phyloP scores from a whole-genome alignment of 2,888 invertebrate species.

The Pammene aurita region DNA sequence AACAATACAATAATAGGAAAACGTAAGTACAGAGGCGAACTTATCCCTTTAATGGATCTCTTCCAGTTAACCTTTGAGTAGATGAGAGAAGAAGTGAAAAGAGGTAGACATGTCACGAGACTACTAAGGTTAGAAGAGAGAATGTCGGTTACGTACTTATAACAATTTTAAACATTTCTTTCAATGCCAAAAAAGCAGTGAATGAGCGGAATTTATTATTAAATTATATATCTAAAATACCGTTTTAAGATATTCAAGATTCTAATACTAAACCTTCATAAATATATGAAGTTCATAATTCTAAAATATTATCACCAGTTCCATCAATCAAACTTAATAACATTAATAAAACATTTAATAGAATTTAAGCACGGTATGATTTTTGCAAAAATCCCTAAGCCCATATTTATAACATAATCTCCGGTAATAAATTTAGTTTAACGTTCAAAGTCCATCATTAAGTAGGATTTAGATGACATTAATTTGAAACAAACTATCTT shows the following conservation, averaged over 20 bases:
- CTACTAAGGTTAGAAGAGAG: too few species aligned
- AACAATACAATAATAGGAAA: too few species aligned
- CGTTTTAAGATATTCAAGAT: constrained; percentile 4
- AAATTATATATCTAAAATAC: constrained; percentile 2
- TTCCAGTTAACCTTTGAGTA: too few species aligned
- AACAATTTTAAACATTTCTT: too few species aligned
- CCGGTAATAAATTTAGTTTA: constrained; percentile 29
- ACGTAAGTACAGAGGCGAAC: too few species aligned
- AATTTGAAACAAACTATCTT: constrained; percentile 7
- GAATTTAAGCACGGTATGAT: constrained; percentile 4
- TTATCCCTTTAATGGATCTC: too few species aligned
- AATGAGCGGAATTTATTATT: too few species aligned
- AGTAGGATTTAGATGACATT: constrained; percentile 35
- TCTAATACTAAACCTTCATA: constrained; percentile 2
- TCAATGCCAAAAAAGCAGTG: too few species aligned
- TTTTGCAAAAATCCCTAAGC: constrained; percentile 31
- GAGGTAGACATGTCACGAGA: too few species aligned
- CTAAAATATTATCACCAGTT: constrained; percentile 2
- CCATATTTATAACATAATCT: constrained; percentile 38
- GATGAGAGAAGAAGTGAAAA: too few species aligned
- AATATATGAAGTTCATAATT: constrained; percentile 25
- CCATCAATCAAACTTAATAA: constrained; percentile 29
- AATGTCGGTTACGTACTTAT: too few species aligned
- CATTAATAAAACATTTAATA: constrained; percentile 23
- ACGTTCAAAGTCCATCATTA: constrained; percentile 31